These are phyloP conservation scores for Stramonita haemastoma DNA, from an alignment of 2,888 invertebrate species.

Conservation along the genomic window DNA sequence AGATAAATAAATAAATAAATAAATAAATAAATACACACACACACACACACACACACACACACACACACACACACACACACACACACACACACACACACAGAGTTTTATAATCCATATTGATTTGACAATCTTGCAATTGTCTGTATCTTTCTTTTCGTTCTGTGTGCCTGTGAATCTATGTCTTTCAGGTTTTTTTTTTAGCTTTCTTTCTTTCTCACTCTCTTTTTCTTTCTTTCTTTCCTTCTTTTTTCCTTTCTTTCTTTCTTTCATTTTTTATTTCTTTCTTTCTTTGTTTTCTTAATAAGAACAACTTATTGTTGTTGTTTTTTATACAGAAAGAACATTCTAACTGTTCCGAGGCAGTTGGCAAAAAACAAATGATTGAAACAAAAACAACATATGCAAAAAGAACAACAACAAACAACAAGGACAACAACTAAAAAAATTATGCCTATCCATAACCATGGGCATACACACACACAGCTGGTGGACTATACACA, in stretches of 20 bases:
- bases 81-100: conserved; percentile 13
- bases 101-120: neutral
- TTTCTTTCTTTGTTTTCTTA: too few species aligned
- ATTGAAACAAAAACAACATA: neutral
- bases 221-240: too few species aligned
- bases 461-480: neutral
- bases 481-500: neutral
- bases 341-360: too few species aligned
- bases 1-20: neutral
- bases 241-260: too few species aligned
- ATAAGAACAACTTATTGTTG: too few species aligned
- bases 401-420: neutral
- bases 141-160: too few species aligned
- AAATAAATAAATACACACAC: neutral
- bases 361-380: too few species aligned
- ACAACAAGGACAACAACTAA: neutral
- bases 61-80: neutral
- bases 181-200: neutral
- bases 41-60: neutral
- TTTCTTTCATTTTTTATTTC: too few species aligned
- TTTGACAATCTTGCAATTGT: too few species aligned
- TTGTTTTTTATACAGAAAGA: too few species aligned
- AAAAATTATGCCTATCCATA: neutral
- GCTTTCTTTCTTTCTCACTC: neutral
- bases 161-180: too few species aligned